A percentile compares a stretch with the other conserved stretches of the same genome.
These are phyloP conservation scores for Eilema sororculum DNA, from an alignment of 2,888 invertebrate species.

Conservation along the genomic window DNA sequence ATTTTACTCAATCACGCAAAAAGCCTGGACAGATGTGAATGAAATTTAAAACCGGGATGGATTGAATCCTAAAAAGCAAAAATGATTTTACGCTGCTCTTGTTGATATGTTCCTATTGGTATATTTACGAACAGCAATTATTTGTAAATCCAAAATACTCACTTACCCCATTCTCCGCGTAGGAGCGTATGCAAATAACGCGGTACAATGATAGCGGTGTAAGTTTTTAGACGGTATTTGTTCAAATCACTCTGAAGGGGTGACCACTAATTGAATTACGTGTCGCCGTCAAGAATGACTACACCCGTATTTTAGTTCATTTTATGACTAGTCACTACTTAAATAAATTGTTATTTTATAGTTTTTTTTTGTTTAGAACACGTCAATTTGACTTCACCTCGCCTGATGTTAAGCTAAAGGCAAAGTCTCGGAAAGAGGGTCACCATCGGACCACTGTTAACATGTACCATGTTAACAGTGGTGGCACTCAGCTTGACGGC, in stretches of 20 bases:
- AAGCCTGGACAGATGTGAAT: too few relatives aligned
- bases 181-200: slow-evolving; percentile 66
- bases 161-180: slow-evolving; percentile 27
- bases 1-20: neutral
- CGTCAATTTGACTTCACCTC: too few relatives aligned
- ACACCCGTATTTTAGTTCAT: slow-evolving; percentile 44
- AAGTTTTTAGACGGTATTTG: slow-evolving; percentile 74
- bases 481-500: too few relatives aligned
- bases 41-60: too few relatives aligned
- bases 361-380: too few relatives aligned
- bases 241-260: slow-evolving; percentile 60
- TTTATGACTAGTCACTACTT: slow-evolving; percentile 46
- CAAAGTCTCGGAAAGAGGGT: too few relatives aligned
- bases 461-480: too few relatives aligned
- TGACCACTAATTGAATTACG: slow-evolving; percentile 78
- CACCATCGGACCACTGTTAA: too few relatives aligned
- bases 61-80: too few relatives aligned
- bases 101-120: neutral
- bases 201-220: slow-evolving; percentile 62
- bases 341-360: slow-evolving; percentile 6
- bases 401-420: too few relatives aligned
- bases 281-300: slow-evolving; percentile 59
- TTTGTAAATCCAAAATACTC: slow-evolving; percentile 22
- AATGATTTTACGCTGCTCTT: neutral
- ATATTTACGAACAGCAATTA: neutral